Evolutionary conservation across 1,140 invertebrate genomes (phyloP), one percentile per base, ranked within the genome.

Genomic region (Scaptodrosophila lebanonensis): DNA sequence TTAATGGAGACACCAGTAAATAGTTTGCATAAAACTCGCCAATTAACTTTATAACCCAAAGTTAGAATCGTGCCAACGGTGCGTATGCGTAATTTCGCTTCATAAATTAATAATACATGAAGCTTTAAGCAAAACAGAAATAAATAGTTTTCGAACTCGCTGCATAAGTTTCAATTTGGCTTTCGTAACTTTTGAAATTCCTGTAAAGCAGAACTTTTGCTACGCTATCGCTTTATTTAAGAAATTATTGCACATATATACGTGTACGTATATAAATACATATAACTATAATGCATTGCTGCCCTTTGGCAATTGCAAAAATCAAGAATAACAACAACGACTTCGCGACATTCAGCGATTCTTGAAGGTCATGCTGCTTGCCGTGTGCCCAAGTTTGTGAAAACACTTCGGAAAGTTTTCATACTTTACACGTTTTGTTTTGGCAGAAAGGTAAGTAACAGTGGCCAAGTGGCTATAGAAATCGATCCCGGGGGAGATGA

Each of bases 81-180:
- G 32, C 32, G 22, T 25, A 25, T 25, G 8, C 22, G 22, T 3
- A 25, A 25, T 25, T 25, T 25, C 3, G 3, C 3, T 25, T 25
- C 8, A 25, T 4, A 25, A 25, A 3, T 13, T 11, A 3, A 3
- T 13, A 33, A n/a, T 11, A 3, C 3, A 5, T 3, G 32, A 33
- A n/a, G 32, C 32, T 33, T 33, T n/a, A 33, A 3, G 2, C 13
- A 8, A 53, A 52, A 53, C 47, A 47, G 29, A 45, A 40, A 48
- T 53, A 48, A 65, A 65, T 65, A 52, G 49, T 49, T 65, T 51
- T 8, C 9, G 25, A 56, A 52, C 20, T 59, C 52, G 30, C 18
- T 6, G 12, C 54, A 35, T 47, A 63, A 63, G 53, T 63, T 63
- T 63, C 11, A 38, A 59, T 59, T 59, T 63, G 29, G 29, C 30